A percentile compares a stretch with the other conserved stretches of the same genome.
Evolutionary conservation across 2,888 invertebrate species (phyloP).

Genomic region (Nebria brevicollis): DNA sequence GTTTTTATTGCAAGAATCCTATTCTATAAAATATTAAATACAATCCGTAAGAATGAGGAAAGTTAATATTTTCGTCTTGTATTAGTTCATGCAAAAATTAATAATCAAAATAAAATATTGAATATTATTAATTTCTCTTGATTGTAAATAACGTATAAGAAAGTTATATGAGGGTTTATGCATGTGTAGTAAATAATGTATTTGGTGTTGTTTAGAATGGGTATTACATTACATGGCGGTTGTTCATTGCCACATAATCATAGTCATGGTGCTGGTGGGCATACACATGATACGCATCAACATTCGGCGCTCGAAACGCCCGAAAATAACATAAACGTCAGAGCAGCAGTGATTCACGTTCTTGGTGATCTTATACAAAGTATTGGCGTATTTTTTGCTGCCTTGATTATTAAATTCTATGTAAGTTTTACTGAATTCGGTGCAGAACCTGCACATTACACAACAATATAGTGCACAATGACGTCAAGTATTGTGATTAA

Average conservation of each 20-base stretch:
- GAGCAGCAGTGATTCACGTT: constrained; percentile 90
- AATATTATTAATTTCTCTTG: no score
- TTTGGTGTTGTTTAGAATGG: constrained; percentile 69
- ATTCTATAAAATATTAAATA: no score
- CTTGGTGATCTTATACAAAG: constrained; percentile 90
- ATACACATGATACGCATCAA: constrained; percentile 50
- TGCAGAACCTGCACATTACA: not conserved
- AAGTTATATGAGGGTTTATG: not conserved
- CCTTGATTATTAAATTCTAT: constrained; percentile 82
- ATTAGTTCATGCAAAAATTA: no score
- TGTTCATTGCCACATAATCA: constrained; percentile 66
- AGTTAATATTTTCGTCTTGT: no score
- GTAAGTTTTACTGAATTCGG: constrained; percentile 64
- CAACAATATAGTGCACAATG: not conserved
- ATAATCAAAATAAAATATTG: no score
- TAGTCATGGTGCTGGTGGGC: constrained; percentile 52
- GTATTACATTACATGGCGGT: constrained; percentile 79
- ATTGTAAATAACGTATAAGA: not conserved
- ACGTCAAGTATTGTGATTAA: not conserved
- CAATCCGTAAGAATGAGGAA: no score
- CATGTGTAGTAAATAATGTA: not conserved
- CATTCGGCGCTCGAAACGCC: constrained; percentile 45
- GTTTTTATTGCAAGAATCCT: no score
- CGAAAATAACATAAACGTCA: constrained; percentile 75
- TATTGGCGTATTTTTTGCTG: constrained; percentile 85